A percentile compares a stretch with the other conserved stretches of the same genome.
Evolutionary conservation across 2,888 invertebrate genomes (phyloP).

Genomic region (Chamaedrilus cognettii): DNA sequence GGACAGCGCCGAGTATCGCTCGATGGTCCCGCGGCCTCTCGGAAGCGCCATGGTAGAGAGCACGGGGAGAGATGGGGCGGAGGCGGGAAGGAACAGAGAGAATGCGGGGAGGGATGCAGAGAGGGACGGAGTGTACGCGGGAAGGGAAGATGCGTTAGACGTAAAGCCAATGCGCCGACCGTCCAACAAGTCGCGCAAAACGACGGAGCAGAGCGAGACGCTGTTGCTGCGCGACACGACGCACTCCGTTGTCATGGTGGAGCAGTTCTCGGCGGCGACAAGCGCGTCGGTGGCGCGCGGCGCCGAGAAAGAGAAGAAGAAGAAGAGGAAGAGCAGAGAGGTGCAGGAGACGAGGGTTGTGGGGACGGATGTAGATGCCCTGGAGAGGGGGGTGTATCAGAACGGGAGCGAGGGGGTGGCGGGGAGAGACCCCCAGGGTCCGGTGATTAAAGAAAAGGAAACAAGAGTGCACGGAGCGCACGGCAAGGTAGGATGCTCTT

Average conservation of each 20-base stretch:
- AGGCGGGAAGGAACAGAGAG: neutral
- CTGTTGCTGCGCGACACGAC: too few species aligned
- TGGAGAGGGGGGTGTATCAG: neutral
- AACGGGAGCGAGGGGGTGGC: neutral
- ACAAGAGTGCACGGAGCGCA: neutral
- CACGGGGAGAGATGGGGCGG: neutral
- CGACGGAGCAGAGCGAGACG: neutral
- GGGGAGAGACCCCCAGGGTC: neutral
- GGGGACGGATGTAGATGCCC: neutral
- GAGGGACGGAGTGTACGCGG: neutral
- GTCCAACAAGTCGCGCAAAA: neutral
- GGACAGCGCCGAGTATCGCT: neutral
- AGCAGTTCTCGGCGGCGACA: neutral
- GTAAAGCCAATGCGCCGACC: neutral
- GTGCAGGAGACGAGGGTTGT: neutral
- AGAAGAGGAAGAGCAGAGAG: slow-evolving; percentile 5
- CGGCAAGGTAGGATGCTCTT: neutral
- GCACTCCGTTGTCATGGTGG: too few species aligned
- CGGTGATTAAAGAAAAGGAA: neutral
- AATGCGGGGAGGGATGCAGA: too few species aligned
- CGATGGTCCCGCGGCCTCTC: too few species aligned
- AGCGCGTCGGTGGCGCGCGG: neutral
- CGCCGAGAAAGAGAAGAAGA: slow-evolving; percentile 5
- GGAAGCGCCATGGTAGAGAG: too few species aligned
- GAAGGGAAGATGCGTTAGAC: neutral